A percentile compares a stretch with the other conserved stretches of the same genome.
phyloP scores from a whole-genome alignment of 2,797 vertebrate species.

The Miichthys miiuy region DNA sequence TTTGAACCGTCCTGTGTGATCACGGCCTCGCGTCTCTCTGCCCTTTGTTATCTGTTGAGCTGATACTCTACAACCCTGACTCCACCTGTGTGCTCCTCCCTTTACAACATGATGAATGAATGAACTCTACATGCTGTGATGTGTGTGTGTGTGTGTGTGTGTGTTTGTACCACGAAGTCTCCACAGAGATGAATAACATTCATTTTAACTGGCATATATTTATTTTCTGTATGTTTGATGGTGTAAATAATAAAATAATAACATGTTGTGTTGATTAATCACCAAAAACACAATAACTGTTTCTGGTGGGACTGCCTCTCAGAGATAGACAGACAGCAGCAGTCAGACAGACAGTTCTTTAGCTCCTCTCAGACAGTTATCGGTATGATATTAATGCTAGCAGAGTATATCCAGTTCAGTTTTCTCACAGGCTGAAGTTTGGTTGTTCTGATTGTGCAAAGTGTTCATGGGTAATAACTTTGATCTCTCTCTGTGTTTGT shows the following conservation, averaged over 20 bases:
- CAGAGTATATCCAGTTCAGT: neutral
- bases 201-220: neutral
- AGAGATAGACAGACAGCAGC: neutral
- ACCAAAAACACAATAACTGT: slow-evolving; percentile 12
- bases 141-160: slow-evolving; percentile 34
- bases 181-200: neutral
- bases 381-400: neutral
- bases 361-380: neutral
- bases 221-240: neutral
- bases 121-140: slow-evolving; percentile 12
- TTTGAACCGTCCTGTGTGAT: slow-evolving; percentile 55
- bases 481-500: slow-evolving; percentile 55
- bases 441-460: too few species aligned
- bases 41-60: slow-evolving; percentile 15
- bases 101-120: slow-evolving; percentile 28
- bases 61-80: neutral
- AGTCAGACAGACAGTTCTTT: neutral
- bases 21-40: slow-evolving; percentile 50
- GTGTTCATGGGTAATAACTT: neutral
- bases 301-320: slow-evolving; percentile 25
- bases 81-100: neutral
- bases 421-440: neutral
- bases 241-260: slow-evolving; percentile 23
- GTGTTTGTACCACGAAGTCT: neutral
- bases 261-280: slow-evolving; percentile 24